Evolutionary conservation across 2,113 vertebrate species (phyloP).

Genomic region (Leptobrachium ailaonicum): DNA sequence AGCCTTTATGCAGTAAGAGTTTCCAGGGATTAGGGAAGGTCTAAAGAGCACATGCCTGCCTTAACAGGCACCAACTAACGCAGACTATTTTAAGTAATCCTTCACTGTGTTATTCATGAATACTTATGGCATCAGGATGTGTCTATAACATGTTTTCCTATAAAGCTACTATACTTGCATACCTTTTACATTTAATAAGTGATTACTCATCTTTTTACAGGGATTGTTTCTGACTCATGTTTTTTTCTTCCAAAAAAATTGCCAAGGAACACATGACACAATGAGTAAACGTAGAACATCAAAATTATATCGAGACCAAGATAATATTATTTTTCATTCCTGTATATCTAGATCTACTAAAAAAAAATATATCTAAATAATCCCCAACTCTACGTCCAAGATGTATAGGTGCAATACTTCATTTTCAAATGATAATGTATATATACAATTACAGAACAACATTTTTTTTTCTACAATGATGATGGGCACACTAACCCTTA

Average conservation of each 20-base stretch:
- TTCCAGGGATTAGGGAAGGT: conserved; percentile 36
- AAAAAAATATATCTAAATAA: no score
- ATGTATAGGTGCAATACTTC: no score
- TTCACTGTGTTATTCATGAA: conserved; percentile 15
- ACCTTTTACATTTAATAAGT: conserved; percentile 27
- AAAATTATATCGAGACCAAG: background rate
- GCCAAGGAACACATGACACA: background rate
- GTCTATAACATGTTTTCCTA: conserved; percentile 29
- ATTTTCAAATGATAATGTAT: no score
- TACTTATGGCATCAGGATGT: conserved; percentile 34
- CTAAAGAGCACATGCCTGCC: conserved; percentile 28
- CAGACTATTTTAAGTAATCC: conserved; percentile 37
- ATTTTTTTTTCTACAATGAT: no score
- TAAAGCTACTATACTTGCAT: conserved; percentile 16
- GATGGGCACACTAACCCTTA: no score
- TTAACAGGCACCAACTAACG: conserved; percentile 23
- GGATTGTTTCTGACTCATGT: conserved; percentile 13
- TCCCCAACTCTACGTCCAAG: no score
- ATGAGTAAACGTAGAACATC: background rate
- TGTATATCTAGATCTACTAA: no score
- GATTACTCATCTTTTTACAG: background rate
- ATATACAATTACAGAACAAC: no score
- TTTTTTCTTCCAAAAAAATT: background rate
- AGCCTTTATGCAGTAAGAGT: conserved; percentile 29
- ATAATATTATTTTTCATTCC: no score